Evolutionary conservation across 2,888 invertebrate genomes (phyloP).

Genomic region (Drosophila helvetica): DNA sequence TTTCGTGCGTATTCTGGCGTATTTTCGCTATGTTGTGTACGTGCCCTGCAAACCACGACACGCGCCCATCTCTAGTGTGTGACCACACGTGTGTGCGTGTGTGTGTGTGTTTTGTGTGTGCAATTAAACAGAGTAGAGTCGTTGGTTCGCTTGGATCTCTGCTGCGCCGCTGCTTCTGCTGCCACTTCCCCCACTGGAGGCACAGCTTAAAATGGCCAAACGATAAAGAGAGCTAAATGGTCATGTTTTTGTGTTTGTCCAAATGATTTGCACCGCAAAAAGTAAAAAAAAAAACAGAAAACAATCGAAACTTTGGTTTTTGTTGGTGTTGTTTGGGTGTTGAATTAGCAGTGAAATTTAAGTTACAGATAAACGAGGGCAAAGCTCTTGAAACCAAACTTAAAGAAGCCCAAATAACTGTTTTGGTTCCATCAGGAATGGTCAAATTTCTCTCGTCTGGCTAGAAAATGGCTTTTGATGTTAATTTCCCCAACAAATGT

Average conservation of each 20-base stretch:
- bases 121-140: slow-evolving; percentile 41
- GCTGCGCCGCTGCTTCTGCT: background rate
- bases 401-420: slow-evolving; percentile 10
- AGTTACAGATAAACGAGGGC: slow-evolving; percentile 24
- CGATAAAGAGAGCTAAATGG: slow-evolving; percentile 35
- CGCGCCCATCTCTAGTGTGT: background rate
- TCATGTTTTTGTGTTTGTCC: slow-evolving; percentile 53
- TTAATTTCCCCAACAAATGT: slow-evolving; percentile 65
- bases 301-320: slow-evolving; percentile 10
- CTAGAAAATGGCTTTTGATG: slow-evolving; percentile 58
- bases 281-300: slow-evolving; percentile 27
- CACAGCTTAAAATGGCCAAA: slow-evolving; percentile 37
- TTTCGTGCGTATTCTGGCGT: too few species aligned
- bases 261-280: slow-evolving; percentile 47
- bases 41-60: background rate
- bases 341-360: slow-evolving; percentile 31
- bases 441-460: slow-evolving; percentile 21
- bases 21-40: background rate
- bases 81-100: background rate
- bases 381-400: slow-evolving; percentile 13
- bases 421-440: background rate
- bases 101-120: slow-evolving; percentile 43
- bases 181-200: background rate
- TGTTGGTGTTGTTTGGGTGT: slow-evolving; percentile 6
- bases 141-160: slow-evolving; percentile 8